phyloP scores from a whole-genome alignment of 2,888 invertebrate species.

The Hipparchia semele region DNA sequence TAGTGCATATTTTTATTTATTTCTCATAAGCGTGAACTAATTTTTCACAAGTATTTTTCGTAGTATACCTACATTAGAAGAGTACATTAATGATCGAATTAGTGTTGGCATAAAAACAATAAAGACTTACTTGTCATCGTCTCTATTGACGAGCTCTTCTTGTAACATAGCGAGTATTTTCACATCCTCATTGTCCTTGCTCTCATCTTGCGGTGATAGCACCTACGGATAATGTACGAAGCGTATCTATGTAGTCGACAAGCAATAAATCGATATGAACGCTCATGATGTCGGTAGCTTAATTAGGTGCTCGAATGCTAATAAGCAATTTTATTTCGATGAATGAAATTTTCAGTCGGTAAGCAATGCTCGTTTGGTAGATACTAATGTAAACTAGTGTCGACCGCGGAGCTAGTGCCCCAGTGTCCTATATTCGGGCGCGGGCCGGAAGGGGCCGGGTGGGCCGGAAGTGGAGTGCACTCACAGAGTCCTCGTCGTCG shows the following conservation, averaged over 20 bases:
- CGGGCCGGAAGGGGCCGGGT: conserved; percentile 44
- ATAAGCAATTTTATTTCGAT: conserved; percentile 42
- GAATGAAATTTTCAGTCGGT: conserved; percentile 37
- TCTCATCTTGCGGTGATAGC: conserved; percentile 75
- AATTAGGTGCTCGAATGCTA: conserved; percentile 42
- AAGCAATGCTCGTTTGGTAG: conserved; percentile 41
- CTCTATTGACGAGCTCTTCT: conserved; percentile 92
- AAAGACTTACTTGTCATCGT: conserved; percentile 88
- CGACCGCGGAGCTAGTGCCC: conserved; percentile 63
- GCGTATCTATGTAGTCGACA: conserved; percentile 70
- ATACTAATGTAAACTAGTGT: conserved; percentile 51
- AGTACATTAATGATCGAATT: no score
- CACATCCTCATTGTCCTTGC: conserved; percentile 86
- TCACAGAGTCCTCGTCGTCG: conserved; percentile 88
- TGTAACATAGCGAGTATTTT: conserved; percentile 89
- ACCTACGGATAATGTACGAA: conserved; percentile 76
- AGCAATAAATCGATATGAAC: conserved; percentile 63
- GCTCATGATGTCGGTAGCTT: conserved; percentile 45
- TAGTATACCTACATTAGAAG: no score
- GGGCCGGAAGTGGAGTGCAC: conserved; percentile 62
- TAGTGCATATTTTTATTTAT: no score
- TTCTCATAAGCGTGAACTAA: no score
- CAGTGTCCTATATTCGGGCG: conserved; percentile 67
- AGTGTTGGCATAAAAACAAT: conserved; percentile 16
- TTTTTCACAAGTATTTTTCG: no score